These are phyloP conservation scores for Drosophila kikkawai DNA, from an alignment of 1,140 invertebrate genomes.

Conservation along the genomic window DNA sequence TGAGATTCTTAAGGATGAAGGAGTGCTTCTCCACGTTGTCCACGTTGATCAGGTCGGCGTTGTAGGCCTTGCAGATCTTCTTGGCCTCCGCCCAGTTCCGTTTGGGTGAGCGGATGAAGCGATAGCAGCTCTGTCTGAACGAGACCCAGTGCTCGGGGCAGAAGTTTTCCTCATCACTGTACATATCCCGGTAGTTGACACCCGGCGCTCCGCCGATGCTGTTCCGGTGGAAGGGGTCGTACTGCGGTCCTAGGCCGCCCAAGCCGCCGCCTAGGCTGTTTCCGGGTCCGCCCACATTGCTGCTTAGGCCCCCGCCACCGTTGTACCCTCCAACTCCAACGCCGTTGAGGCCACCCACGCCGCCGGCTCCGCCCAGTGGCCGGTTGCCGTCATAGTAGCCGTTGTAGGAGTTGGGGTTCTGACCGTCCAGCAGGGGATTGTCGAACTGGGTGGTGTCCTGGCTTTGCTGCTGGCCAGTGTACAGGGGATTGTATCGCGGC, in stretches of 20 bases:
- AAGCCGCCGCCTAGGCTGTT: constrained; percentile 53
- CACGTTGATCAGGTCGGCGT: constrained; percentile 92
- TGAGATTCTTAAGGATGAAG: constrained; percentile 92
- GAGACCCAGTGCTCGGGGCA: constrained; percentile 94
- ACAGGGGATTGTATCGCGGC: constrained; percentile 75
- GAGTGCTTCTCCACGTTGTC: constrained; percentile 94
- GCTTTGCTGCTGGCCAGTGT: constrained; percentile 67
- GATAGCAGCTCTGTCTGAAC: constrained; percentile 92
- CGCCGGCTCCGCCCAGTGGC: constrained; percentile 16
- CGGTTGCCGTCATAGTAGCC: constrained; percentile 54
- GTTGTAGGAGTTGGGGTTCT: constrained; percentile 53
- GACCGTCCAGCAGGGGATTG: constrained; percentile 66
- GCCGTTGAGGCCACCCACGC: constrained; percentile 4
- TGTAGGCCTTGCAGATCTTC: constrained; percentile 92
- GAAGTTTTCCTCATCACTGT: constrained; percentile 76
- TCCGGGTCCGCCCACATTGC: constrained; percentile 48
- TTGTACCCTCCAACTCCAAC: background rate
- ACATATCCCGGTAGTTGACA: constrained; percentile 62
- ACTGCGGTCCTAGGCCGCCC: constrained; percentile 56
- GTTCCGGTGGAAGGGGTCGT: constrained; percentile 78
- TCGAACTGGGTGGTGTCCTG: constrained; percentile 64
- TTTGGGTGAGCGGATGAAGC: constrained; percentile 94
- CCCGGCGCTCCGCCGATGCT: constrained; percentile 23
- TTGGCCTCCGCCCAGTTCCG: constrained; percentile 91
- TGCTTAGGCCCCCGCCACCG: constrained; percentile 5